Evolutionary conservation across 2,888 invertebrate species (phyloP), one percentile per base, ranked within the genome.

Genomic region (Callyntrura sp.): DNA sequence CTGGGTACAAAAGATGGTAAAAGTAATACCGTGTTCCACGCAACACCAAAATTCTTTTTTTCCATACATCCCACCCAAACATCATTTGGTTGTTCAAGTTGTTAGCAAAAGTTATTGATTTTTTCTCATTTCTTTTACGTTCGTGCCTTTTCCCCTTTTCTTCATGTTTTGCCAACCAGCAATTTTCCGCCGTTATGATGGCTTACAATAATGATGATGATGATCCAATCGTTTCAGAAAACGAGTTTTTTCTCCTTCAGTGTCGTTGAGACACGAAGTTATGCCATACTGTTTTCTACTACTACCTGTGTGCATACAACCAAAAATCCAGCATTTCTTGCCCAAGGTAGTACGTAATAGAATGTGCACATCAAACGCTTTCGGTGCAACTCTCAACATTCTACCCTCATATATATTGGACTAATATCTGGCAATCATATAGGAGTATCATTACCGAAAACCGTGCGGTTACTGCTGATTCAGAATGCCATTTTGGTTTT

Each of bases 211-310:
- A 79, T 79, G 65, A 86, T 86, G 86, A 86, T 86, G 86, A 86
- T 86, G 86, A 86, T 86, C 86, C 86, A 86, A 86, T 86, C 86
- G 86, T 86, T 79, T 86, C 55, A 85, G 60, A 85, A 60, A 76
- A 76, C 85, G 76, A 35, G 45, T 78, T 85, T 85, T 43, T n/a
- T 85, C 60, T 60, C 17, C 25, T 48, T 65, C 28, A n/a, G n/a
- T n/a, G n/a, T n/a, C n/a, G n/a, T n/a, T n/a, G n/a, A n/a, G n/a
- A n/a, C 48, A 48, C 35, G n/a, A n/a, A 35, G n/a, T 68, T 68
- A 68, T 48, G 20, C 4, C 48, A 20, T 20, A 45, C 23, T 48
- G 45, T 48, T 25, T 81, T 81, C 60, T 62, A n/a, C n/a, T n/a
- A n/a, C n/a, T n/a, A 57, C 9, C 43, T 28, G 14, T 17, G 51